Evolutionary conservation across 2,113 vertebrate species (phyloP), one percentile per base, ranked within the genome.

Genomic region (Sakesphorus luctuosus): DNA sequence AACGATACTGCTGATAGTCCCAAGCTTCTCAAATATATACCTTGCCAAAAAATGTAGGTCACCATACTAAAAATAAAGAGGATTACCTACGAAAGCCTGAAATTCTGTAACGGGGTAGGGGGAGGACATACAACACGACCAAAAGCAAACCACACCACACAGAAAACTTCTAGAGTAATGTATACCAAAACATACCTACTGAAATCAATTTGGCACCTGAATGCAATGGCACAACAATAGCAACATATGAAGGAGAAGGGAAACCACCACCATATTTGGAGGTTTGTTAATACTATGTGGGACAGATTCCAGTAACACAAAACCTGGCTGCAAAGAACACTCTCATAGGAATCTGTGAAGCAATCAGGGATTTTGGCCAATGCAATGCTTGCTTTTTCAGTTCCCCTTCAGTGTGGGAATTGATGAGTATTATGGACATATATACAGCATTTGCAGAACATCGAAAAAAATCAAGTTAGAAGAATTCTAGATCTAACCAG

Each of bases 1-100:
- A 80, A 6, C 38, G 66, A 84, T 85, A 80, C 2, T 7, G 75
- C 63, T 88, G 47, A 26, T 59, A 86, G 78, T 74, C 18, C 29
- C 62, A 84, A 61, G 62, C 58, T 95, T 76, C 73, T 85, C 77
- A 89, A 80, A 87, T 36, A 91, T 13, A 87, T 4, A 84, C 47
- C 65, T 90, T 36, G 46, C 68, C 0, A 1, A 90, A 97, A 96
- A 94, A 96, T 63, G 40, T 82, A 92, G 84, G 89, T 89, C 84
- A 82, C 11, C 31, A 59, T 35, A 71, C 40, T 84, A 81, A 91
- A 95, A 95, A 63, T 91, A 92, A 66, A 66, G 43, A 90, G 33
- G 38, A 90, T 91, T 92, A 91, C 33, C 38, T 31, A 53, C 3
- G 9, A 82, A 91, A 35, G 31, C 44, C 44, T 6, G 2, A 87